A percentile compares a stretch with the other conserved stretches of the same genome.
Conservation (phyloP, 2,113 vertebrate species). For the Corydoras sp. region DNA sequence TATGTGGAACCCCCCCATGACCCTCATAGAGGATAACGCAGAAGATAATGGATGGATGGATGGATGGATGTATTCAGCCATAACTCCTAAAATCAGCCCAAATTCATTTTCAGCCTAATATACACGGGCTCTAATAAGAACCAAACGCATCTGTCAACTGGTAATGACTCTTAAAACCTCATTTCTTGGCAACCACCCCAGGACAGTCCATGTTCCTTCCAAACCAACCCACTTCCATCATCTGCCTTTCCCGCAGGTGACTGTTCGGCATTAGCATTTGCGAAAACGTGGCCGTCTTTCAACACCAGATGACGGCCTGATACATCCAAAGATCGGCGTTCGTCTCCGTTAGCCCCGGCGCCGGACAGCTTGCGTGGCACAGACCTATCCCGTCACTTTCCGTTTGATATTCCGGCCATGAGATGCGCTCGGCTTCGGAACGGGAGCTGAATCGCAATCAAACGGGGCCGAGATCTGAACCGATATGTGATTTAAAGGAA, state of each 20-base stretch:
- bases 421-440: slow-evolving; percentile 6
- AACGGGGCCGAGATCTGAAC: slow-evolving; percentile 31
- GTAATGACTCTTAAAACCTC: neutral
- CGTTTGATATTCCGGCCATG: slow-evolving; percentile 31
- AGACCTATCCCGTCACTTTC: slow-evolving; percentile 31
- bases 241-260: too few species aligned
- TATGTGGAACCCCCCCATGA: too few species aligned
- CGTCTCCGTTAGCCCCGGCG: slow-evolving; percentile 2
- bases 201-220: neutral
- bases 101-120: too few species aligned
- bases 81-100: too few species aligned
- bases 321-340: neutral
- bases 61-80: too few species aligned
- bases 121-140: neutral
- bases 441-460: slow-evolving; percentile 35
- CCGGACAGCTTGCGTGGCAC: slow-evolving; percentile 25
- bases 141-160: neutral
- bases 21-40: too few species aligned
- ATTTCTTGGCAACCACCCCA: neutral
- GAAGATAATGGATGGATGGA: too few species aligned
- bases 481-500: slow-evolving; percentile 32
- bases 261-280: neutral
- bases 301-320: neutral
- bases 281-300: neutral
- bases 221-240: neutral